A percentile compares a stretch with the other conserved stretches of the same genome.
phyloP scores from a whole-genome alignment of 2,888 invertebrate species.

The Drosophila borborema region DNA sequence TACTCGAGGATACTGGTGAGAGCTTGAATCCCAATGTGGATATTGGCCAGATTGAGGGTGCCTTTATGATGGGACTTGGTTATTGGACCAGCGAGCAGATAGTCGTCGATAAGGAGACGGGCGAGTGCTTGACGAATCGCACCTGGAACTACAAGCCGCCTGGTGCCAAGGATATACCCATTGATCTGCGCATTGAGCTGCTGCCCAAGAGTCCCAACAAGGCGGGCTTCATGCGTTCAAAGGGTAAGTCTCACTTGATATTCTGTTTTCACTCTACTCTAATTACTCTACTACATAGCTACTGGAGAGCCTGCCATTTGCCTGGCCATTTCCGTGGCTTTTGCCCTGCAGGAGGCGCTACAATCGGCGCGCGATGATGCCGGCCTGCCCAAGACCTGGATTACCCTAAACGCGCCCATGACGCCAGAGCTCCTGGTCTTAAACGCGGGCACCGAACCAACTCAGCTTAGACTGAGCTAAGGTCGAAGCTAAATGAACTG shows the following conservation, averaged over 20 bases:
- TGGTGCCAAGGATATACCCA: conserved; percentile 91
- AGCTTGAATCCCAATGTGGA: conserved; percentile 91
- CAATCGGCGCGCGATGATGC: conserved; percentile 89
- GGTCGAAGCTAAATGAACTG: conserved; percentile 13
- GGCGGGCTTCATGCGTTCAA: conserved; percentile 90
- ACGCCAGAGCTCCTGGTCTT: conserved; percentile 82
- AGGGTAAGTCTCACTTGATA: conserved; percentile 86
- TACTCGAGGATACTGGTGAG: conserved; percentile 90
- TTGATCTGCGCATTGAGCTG: conserved; percentile 90
- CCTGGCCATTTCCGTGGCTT: conserved; percentile 86
- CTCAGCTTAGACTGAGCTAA: conserved; percentile 71
- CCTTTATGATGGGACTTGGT: conserved; percentile 91
- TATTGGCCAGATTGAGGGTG: conserved; percentile 92
- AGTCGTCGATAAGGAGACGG: conserved; percentile 88
- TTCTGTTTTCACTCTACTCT: neutral
- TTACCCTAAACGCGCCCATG: conserved; percentile 83
- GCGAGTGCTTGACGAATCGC: conserved; percentile 89
- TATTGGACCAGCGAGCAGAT: conserved; percentile 91
- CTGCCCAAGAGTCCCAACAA: conserved; percentile 88
- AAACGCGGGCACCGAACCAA: conserved; percentile 72
- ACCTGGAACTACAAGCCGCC: conserved; percentile 94
- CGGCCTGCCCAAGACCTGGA: conserved; percentile 84
- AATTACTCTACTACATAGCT: conserved; percentile 83
- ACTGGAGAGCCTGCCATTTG: conserved; percentile 89
- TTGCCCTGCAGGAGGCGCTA: conserved; percentile 90